phyloP scores from a whole-genome alignment of 2,888 invertebrate species.

The Philhelius pedissequus region DNA sequence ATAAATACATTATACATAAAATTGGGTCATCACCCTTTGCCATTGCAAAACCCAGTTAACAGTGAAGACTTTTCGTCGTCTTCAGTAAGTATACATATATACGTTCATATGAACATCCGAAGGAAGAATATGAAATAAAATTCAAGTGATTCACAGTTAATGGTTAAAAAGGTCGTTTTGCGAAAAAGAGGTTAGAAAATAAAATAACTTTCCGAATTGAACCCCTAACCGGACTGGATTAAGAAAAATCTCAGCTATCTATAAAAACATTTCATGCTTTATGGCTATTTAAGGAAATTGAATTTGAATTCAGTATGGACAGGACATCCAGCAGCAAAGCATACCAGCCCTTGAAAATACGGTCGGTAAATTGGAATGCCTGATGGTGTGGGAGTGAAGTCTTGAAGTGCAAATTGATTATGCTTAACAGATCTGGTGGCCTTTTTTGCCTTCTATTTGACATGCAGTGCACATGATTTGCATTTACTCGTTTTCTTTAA shows the following conservation, averaged over 20 bases:
- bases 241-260: conserved; percentile 44
- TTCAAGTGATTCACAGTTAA: conserved; percentile 66
- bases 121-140: conserved; percentile 55
- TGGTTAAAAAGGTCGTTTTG: conserved; percentile 41
- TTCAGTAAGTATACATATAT: conserved; percentile 31
- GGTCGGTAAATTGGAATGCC: not conserved
- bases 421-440: conserved; percentile 23
- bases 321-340: not conserved
- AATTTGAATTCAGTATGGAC: conserved; percentile 62
- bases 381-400: not conserved
- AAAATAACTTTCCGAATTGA: conserved; percentile 15
- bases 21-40: conserved; percentile 11
- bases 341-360: conserved; percentile 10
- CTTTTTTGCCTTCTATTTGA: conserved; percentile 56
- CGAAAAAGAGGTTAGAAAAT: not conserved
- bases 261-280: conserved; percentile 61
- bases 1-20: conserved; percentile 30
- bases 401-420: conserved; percentile 62
- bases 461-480: conserved; percentile 68
- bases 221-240: conserved; percentile 13
- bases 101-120: no score
- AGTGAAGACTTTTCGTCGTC: conserved; percentile 45
- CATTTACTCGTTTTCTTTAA: conserved; percentile 63
- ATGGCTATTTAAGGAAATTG: conserved; percentile 68
- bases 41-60: conserved; percentile 28